Base-by-base conservation (phyloP, 1,140 invertebrate genomes). In the Manduca sexta region DNA sequence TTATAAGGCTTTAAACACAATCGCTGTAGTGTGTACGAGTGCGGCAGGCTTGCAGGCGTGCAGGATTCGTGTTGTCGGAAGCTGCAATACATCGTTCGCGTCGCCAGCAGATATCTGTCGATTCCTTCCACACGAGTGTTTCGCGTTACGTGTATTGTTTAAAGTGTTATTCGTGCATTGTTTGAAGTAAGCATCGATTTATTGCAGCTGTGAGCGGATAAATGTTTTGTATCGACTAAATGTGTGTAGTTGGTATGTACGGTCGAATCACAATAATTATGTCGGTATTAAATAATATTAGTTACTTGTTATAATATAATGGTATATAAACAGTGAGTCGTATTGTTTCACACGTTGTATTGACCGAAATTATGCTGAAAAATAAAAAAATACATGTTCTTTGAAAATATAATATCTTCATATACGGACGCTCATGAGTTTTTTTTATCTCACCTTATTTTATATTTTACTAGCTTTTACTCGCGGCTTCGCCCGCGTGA, bases 321-420 rank as follows among this genome's bases (percentile, higher is more conserved):
- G 60, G 75, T 74, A 69, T 77, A 69, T 74, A 67, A 64, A 49
- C 56, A 56, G 50, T 72, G 61, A 55, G 51, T 69, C 61, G 60
- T 67, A 71, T 74, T 78, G 79, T 81, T 84, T 83, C 70, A 74
- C 74, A 72, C 63, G 75, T 76, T 80, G 68, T 79, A 79, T 76
- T 75, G 71, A 74, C 72, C 64, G 75, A 74, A 66, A 74, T 69
- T 76, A 79, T 68, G 79, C 75, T 79, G 73, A 73, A 49, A 66
- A 64, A 64, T 64, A 67, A 69, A 72, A 76, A 69, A 72, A 71
- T 81, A 82, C 72, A 83, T 84, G 81, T 84, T 84, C 81, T 83
- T 81, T 83, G 67, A 81, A 82, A 82, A 84, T 84, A 84, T 82
- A 84, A 80, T 84, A 83, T 78, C 81, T 84, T 84, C 75, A 81